These are phyloP conservation scores for Tenthredo distinguenda DNA, from an alignment of 2,888 invertebrate species.

Conservation along the genomic window DNA sequence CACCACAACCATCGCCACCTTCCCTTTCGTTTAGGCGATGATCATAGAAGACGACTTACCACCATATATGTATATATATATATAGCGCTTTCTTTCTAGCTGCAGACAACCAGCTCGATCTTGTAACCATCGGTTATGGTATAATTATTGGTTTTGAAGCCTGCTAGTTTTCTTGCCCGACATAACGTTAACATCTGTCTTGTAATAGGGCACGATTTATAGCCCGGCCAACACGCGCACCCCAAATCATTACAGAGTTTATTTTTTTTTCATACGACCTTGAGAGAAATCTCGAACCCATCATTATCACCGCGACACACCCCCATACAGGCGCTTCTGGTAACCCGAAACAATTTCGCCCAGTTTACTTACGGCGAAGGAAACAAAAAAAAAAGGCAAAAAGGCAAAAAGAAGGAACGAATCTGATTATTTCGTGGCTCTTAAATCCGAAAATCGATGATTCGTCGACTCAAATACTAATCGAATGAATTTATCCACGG, in stretches of 20 bases:
- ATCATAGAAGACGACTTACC: not conserved
- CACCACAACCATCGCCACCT: constrained; percentile 28
- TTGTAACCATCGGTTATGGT: constrained; percentile 52
- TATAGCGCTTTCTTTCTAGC: constrained; percentile 35
- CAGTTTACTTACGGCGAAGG: not conserved
- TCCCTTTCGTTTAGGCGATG: constrained; percentile 33
- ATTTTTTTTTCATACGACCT: constrained; percentile 62
- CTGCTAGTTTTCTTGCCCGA: constrained; percentile 41
- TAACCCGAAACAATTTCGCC: not conserved
- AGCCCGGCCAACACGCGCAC: constrained; percentile 69
- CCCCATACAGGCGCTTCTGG: constrained; percentile 5
- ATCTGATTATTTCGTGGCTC: no score
- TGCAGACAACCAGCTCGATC: constrained; percentile 16
- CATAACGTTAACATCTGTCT: constrained; percentile 72
- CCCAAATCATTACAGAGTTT: constrained; percentile 68
- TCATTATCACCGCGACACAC: constrained; percentile 36
- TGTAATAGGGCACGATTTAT: constrained; percentile 74
- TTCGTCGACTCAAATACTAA: no score
- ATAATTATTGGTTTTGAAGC: constrained; percentile 59
- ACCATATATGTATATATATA: not conserved
- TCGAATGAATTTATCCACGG: no score
- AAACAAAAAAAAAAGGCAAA: no score
- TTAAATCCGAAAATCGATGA: no score
- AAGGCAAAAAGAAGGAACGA: no score
- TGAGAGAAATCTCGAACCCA: constrained; percentile 50